These are phyloP conservation scores for Tetanocera ferruginea DNA, from an alignment of 2,888 invertebrate species.

Conservation along the genomic window DNA sequence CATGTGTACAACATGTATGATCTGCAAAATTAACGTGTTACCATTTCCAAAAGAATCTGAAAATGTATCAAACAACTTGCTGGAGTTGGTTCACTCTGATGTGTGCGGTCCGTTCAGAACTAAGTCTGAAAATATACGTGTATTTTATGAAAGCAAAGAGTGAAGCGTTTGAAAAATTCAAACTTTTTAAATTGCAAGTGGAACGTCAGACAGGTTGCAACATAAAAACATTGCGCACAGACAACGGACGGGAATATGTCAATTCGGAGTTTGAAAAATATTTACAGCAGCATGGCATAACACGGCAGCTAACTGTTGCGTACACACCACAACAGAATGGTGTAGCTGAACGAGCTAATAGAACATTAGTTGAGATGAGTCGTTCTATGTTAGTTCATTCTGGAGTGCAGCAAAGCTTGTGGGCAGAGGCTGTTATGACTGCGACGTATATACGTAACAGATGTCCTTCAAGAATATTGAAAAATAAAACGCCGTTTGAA, in stretches of 20 bases:
- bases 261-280: constrained; percentile 22
- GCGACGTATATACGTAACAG: constrained; percentile 45
- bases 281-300: constrained; percentile 35
- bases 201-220: constrained; percentile 31
- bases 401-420: constrained; percentile 33
- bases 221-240: constrained; percentile 24
- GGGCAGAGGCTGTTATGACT: constrained; percentile 46
- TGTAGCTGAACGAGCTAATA: constrained; percentile 37
- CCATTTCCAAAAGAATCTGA: constrained; percentile 39
- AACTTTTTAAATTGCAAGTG: constrained; percentile 33
- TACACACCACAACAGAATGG: constrained; percentile 46
- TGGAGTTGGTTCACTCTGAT: constrained; percentile 29
- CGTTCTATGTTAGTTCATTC: constrained; percentile 40
- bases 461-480: constrained; percentile 40
- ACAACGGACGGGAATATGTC: constrained; percentile 28
- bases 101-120: constrained; percentile 29
- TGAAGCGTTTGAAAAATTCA: constrained; percentile 31
- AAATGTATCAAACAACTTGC: constrained; percentile 30
- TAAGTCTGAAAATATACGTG: constrained; percentile 9
- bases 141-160: constrained; percentile 36
- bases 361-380: constrained; percentile 45
- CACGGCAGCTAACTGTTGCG: constrained; percentile 45
- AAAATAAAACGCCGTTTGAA: constrained; percentile 42
- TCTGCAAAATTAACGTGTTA: constrained; percentile 12
- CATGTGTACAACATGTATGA: constrained; percentile 14